phyloP scores from a whole-genome alignment of 1,140 invertebrate species.

The Lordiphosa mommai region DNA sequence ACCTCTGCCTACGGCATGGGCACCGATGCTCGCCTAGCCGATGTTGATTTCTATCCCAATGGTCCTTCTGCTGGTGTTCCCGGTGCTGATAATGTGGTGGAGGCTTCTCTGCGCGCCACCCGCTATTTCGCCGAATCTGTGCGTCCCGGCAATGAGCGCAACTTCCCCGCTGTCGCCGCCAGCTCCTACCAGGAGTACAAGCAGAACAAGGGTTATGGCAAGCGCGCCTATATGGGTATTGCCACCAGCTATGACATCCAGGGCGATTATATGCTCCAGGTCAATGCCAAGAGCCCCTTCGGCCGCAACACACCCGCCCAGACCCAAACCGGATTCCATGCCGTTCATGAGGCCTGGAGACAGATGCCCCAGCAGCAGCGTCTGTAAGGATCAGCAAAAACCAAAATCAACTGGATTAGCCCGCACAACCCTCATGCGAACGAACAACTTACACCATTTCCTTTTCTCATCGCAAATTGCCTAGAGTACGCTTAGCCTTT shows the following conservation, averaged over 20 bases:
- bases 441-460: constrained; percentile 4
- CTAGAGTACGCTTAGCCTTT: constrained; percentile 31
- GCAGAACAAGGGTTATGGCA: constrained; percentile 64
- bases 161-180: constrained; percentile 66
- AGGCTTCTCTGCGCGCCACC: constrained; percentile 84
- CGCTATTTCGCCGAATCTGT: constrained; percentile 84
- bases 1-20: constrained; percentile 88
- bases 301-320: constrained; percentile 67
- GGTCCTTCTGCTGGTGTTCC: constrained; percentile 80
- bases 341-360: constrained; percentile 43
- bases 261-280: constrained; percentile 74
- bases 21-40: constrained; percentile 83
- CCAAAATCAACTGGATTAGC: background rate
- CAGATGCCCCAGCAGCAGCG: constrained; percentile 16
- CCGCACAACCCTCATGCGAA: constrained; percentile 34
- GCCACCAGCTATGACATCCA: constrained; percentile 49
- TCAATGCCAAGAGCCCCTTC: constrained; percentile 70
- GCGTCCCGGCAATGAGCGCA: constrained; percentile 74
- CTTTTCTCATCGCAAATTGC: constrained; percentile 1
- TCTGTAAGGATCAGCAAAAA: constrained; percentile 18
- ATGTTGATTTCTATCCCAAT: constrained; percentile 91
- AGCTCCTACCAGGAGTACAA: constrained; percentile 66
- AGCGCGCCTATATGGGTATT: constrained; percentile 74
- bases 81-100: constrained; percentile 81
- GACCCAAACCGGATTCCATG: constrained; percentile 49